Conservation (phyloP, 2,797 vertebrate genomes). For the Bucorvus abyssinicus region DNA sequence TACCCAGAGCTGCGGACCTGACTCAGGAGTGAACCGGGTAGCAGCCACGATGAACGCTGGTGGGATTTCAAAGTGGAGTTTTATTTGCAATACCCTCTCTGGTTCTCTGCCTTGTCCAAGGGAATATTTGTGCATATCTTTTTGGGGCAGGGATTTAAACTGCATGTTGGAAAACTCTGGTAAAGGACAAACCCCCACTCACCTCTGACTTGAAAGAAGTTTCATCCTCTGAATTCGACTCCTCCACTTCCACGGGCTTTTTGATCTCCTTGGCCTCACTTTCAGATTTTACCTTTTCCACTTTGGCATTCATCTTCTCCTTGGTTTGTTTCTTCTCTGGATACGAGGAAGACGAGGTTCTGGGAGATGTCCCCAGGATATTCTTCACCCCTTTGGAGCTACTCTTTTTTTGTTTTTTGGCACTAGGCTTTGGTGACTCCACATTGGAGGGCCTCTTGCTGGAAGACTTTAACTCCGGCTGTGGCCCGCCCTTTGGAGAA, state of each 20-base stretch:
- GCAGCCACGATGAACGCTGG: neutral
- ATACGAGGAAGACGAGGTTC: constrained; percentile 81
- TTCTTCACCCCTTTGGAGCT: constrained; percentile 87
- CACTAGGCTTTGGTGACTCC: constrained; percentile 92
- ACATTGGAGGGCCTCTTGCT: constrained; percentile 89
- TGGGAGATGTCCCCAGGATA: constrained; percentile 84
- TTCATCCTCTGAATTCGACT: constrained; percentile 95
- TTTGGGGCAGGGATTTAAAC: neutral
- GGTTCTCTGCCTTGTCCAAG: neutral
- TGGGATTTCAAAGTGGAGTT: neutral
- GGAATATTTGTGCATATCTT: neutral
- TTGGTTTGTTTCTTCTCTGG: constrained; percentile 89
- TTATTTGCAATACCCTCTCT: neutral
- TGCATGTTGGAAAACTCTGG: neutral
- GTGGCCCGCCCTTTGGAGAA: constrained; percentile 91
- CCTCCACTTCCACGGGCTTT: constrained; percentile 88
- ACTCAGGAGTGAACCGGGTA: neutral
- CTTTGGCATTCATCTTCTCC: constrained; percentile 85
- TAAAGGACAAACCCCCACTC: constrained; percentile 30
- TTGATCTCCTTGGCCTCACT: constrained; percentile 88
- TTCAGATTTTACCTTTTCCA: constrained; percentile 86
- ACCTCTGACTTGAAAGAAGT: constrained; percentile 97
- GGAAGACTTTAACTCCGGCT: constrained; percentile 85
- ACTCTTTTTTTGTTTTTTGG: constrained; percentile 95
- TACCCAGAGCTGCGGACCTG: neutral